Evolutionary conservation across 2,797 vertebrate species (phyloP).

Genomic region (Pangasius larnaudii): DNA sequence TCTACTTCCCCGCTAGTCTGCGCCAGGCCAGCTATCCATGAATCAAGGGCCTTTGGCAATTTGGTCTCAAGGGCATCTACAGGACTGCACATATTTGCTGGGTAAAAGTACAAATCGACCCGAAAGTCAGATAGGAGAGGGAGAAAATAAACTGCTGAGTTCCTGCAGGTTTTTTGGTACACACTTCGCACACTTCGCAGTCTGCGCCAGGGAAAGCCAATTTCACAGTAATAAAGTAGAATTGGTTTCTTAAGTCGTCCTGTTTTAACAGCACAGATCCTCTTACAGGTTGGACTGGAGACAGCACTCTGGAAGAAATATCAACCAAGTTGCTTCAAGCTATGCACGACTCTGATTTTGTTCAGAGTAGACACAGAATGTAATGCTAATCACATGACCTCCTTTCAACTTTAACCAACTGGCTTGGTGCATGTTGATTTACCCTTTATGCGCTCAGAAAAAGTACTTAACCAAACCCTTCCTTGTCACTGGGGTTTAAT

Average conservation of each 20-base stretch:
- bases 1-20: conserved; percentile 45
- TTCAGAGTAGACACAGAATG: background rate
- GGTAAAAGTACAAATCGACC: conserved; percentile 22
- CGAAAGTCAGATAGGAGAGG: conserved; percentile 8
- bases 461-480: background rate
- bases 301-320: conserved; percentile 9
- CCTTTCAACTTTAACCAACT: background rate
- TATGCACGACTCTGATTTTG: background rate
- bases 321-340: background rate
- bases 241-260: conserved; percentile 5
- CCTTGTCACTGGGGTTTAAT: background rate
- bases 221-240: conserved; percentile 41
- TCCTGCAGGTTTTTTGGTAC: conserved; percentile 16
- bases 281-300: background rate
- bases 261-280: conserved; percentile 39
- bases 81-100: conserved; percentile 28
- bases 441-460: background rate
- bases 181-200: conserved; percentile 13
- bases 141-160: conserved; percentile 35
- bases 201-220: conserved; percentile 32
- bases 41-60: conserved; percentile 47
- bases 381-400: conserved; percentile 5
- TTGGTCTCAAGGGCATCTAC: conserved; percentile 47
- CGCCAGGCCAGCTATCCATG: conserved; percentile 54
- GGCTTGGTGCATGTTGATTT: background rate